Base-by-base conservation (phyloP, 1,140 invertebrate species). In the Kradibia gibbosae region DNA sequence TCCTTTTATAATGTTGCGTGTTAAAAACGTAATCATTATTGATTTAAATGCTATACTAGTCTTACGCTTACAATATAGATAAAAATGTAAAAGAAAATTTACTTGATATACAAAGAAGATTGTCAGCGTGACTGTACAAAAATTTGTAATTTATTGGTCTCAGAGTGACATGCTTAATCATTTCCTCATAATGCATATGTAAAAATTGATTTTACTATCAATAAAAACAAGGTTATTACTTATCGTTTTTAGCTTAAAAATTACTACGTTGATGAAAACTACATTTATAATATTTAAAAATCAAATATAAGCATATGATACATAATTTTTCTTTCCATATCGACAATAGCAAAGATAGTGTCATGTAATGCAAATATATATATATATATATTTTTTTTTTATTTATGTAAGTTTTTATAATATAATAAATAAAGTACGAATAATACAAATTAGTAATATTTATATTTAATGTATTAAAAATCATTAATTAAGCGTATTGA, bases 131-230 rank as follows among this genome's bases (percentile, higher is more conserved):
- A 80, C 78, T 28, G 39, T 55, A 36, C 78, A 42, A 8, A 53
- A 80, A 74, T 80, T 74, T 65, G 71, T 72, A 74, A 80, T 80
- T 74, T 80, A 65, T 80, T 74, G 70, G 57, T 71, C 71, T 72
- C 70, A 67, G 78, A 80, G 78, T 74, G 70, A 80, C 67, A 53
- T 73, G 78, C 70, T 80, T 72, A 73, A 80, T 80, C 78, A 73
- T 39, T 78, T 70, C 45, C 34, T 31, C 50, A 28, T 70, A 78
- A 78, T 72, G 39, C 72, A 79, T 55, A 25, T 22, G 39, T 60
- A 72, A 60, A 72, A 79, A 72, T 57, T 36, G 25, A 34, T 45
- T 31, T 53, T 25, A 57, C 8, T 39, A 45, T 57, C 55, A 60
- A 79, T 60, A 79, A 79, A 72, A 79, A 72, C 50, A 10, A 62